A percentile compares a stretch with the other conserved stretches of the same genome.
Conservation (phyloP, 2,888 invertebrate species). For the Limenitis camilla region DNA sequence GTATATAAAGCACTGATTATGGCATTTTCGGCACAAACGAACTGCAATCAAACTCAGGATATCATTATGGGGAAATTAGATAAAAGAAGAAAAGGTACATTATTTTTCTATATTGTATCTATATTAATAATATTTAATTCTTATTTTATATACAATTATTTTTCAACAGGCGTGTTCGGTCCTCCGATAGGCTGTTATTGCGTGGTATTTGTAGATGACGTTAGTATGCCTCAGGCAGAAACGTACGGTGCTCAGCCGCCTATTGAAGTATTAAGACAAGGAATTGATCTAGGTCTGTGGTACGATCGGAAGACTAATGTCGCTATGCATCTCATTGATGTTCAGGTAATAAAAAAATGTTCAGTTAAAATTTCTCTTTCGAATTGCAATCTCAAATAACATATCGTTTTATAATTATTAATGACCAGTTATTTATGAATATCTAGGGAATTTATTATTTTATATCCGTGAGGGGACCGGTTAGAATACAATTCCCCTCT, state of each 20-base stretch:
- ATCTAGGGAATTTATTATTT: too few species aligned
- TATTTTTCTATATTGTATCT: not conserved
- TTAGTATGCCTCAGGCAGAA: constrained; percentile 95
- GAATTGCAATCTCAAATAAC: too few species aligned
- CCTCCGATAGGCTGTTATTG: constrained; percentile 92
- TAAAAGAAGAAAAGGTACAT: constrained; percentile 88
- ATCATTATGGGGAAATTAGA: constrained; percentile 96
- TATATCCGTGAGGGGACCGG: too few species aligned
- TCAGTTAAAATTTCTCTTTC: not conserved
- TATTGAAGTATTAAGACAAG: constrained; percentile 91
- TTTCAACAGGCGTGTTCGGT: constrained; percentile 84
- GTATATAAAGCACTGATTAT: constrained; percentile 89
- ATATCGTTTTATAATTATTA: not conserved
- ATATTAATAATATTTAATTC: not conserved
- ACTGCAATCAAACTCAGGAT: constrained; percentile 94
- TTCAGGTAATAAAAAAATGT: constrained; percentile 75
- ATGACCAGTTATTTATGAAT: not conserved
- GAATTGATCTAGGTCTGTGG: constrained; percentile 93
- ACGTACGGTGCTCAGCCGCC: constrained; percentile 95
- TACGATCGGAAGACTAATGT: constrained; percentile 87
- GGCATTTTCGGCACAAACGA: constrained; percentile 95
- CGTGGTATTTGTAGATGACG: constrained; percentile 95
- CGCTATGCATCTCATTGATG: constrained; percentile 86
- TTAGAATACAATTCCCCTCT: too few species aligned
- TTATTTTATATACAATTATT: not conserved